Evolutionary conservation across 2,797 vertebrate genomes (phyloP), one percentile per base, ranked within the genome.

Genomic region (Adrianichthys oophorus): DNA sequence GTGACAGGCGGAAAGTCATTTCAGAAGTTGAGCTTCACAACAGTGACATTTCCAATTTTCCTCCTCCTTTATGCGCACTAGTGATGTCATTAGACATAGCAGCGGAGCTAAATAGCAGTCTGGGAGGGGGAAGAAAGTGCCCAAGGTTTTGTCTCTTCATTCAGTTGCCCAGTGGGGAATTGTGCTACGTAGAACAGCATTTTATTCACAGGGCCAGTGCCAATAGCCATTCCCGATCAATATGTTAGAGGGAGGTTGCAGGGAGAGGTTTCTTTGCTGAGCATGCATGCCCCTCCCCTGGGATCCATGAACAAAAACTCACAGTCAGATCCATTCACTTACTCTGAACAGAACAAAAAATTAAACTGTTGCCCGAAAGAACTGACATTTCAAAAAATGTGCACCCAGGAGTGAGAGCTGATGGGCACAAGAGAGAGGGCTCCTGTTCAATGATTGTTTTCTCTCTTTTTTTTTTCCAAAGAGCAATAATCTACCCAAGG

Each of bases 181-280:
- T 78, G 57, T 74, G 88, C 87, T 89, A 85, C 69, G 82, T 62
- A 71, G 68, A 80, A 77, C 62, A 79, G 87, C 74, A 50, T 89
- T 92, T 91, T 90, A 90, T 92, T 91, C 90, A 91, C 83, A 87
- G 74, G 62, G 74, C 87, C 72, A 73, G 87, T 62, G 85, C 87
- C 90, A 89, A 89, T 89, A 86, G 86, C 72, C 61, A 65, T 72
- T 85, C 71, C 74, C 80, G 84, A 92, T 92, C 90, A 72, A 92
- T 92, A 89, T 75, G 72, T 84, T 79, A 71, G 72, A 85, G 80
- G 80, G 83, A 83, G 88, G 82, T 68, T 83, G 82, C 83, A 74
- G 74, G 26, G 74, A 85, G 80, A 76, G 85, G 82, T 83, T 82
- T 85, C 83, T 77, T 77, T 77, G 73, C 82, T 81, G 85, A 85